A percentile compares a stretch with the other conserved stretches of the same genome.
Conservation (phyloP, 2,113 vertebrate species). For the Mus musculus region GRCm39 chr12:106822001-106822500, state of each 20-base stretch:
- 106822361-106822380: rapidly evolving
- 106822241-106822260: neutral
- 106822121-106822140: conserved; percentile 39
- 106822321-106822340: neutral
- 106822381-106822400: neutral
- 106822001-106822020: neutral
- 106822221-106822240: neutral
- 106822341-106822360: rapidly evolving
- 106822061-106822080: neutral
- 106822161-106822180: neutral
- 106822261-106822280: too few species aligned
- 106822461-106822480: neutral
- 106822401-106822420: neutral
- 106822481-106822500: neutral
- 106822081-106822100: neutral
- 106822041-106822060: conserved; percentile 51
- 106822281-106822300: too few species aligned
- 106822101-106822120: conserved; percentile 70
- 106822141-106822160: conserved; percentile 65
- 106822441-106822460: rapidly evolving
- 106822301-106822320: rapidly evolving
- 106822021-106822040: conserved; percentile 57
- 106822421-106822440: neutral
- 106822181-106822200: conserved; percentile 53
- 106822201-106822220: neutral